These are phyloP conservation scores for Marronus borbonicus DNA, from an alignment of 2,888 invertebrate species.

Conservation along the genomic window DNA sequence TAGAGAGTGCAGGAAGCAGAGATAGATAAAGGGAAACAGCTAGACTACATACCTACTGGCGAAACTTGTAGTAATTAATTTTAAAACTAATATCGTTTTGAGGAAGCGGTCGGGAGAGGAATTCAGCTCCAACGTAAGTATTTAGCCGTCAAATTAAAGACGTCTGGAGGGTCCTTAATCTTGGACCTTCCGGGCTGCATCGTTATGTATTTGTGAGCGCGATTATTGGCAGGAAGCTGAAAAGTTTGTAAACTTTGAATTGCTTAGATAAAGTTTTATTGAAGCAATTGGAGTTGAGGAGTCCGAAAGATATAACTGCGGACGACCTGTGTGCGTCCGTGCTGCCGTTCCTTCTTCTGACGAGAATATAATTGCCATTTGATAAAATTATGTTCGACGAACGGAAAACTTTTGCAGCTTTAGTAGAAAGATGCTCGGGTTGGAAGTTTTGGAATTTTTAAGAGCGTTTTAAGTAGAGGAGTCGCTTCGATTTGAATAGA, in stretches of 20 bases:
- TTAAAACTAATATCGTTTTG: conserved; percentile 45
- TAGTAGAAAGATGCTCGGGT: no score
- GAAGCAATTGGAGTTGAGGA: conserved; percentile 20
- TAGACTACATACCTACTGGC: conserved; percentile 2
- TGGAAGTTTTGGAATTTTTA: no score
- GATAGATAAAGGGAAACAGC: background rate
- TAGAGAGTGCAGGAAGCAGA: background rate
- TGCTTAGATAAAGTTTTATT: conserved; percentile 44
- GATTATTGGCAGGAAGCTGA: conserved; percentile 43
- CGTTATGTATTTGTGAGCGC: conserved; percentile 36
- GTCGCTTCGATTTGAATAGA: no score
- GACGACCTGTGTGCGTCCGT: conserved; percentile 6
- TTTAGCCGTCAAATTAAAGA: conserved; percentile 41
- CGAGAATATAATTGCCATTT: conserved; percentile 34
- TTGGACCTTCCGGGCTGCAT: conserved; percentile 35
- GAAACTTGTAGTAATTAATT: conserved; percentile 34
- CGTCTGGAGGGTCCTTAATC: conserved; percentile 33
- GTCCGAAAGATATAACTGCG: background rate
- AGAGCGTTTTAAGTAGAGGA: no score
- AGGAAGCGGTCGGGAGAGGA: background rate
- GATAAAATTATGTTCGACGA: conserved; percentile 17
- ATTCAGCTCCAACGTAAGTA: conserved; percentile 3
- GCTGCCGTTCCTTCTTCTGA: background rate
- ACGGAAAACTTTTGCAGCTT: conserved; percentile 1
- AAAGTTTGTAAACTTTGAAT: conserved; percentile 38